These are phyloP conservation scores for Galemys pyrenaicus DNA, from an alignment of 2,113 vertebrate genomes.

Conservation along the genomic window DNA sequence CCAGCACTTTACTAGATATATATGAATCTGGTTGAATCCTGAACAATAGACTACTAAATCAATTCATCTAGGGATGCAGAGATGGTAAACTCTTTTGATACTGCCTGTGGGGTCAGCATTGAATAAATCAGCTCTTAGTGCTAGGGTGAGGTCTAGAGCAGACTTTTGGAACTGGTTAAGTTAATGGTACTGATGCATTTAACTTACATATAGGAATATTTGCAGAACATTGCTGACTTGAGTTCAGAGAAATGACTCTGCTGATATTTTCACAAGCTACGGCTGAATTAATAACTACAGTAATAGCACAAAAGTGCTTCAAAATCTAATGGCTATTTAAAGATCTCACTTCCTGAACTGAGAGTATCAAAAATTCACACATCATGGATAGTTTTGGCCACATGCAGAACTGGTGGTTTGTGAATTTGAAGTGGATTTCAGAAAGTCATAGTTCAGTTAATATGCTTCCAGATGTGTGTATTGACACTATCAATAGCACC, in stretches of 20 bases:
- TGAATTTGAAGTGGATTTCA: conserved; percentile 29
- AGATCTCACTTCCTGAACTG: not conserved
- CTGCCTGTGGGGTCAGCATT: not conserved
- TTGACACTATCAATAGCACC: not conserved
- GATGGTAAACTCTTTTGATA: not conserved
- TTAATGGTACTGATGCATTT: not conserved
- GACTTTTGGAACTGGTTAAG: not conserved
- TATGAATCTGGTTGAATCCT: not conserved
- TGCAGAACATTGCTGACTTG: not conserved
- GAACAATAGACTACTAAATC: not conserved
- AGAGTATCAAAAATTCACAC: conserved; percentile 18
- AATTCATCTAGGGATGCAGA: not conserved
- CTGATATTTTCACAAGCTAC: not conserved
- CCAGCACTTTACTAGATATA: not conserved
- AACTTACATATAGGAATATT: not conserved
- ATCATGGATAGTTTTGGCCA: not conserved
- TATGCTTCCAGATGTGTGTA: not conserved
- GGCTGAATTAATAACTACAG: not conserved
- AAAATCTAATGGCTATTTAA: conserved; percentile 28
- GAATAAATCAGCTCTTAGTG: not conserved
- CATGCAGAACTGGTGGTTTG: not conserved
- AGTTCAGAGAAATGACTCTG: not conserved
- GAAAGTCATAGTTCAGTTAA: conserved; percentile 23
- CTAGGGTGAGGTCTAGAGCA: not conserved
- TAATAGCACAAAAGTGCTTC: not conserved